A percentile compares a stretch with the other conserved stretches of the same genome.
Evolutionary conservation across 2,797 vertebrate genomes (phyloP).

Genomic region (Rallus crepitans): DNA sequence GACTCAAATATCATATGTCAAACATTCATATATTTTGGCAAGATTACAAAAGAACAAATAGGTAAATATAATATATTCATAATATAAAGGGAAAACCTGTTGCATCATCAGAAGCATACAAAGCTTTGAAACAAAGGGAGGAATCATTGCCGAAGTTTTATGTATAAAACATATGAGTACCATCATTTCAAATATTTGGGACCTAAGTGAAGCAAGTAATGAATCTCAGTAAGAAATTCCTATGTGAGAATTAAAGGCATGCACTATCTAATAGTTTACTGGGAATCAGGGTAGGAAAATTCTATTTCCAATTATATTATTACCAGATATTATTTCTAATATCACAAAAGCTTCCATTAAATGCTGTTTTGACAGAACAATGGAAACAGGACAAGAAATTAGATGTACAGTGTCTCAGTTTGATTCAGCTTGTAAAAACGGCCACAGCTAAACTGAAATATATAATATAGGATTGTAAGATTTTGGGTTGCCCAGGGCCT

Average conservation of each 20-base stretch:
- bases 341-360: background rate
- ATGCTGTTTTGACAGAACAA: background rate
- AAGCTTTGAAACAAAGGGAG: background rate
- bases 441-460: background rate
- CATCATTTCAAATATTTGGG: background rate
- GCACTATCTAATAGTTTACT: background rate
- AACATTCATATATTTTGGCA: background rate
- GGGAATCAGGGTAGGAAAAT: background rate
- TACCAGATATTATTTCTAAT: background rate
- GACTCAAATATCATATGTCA: background rate
- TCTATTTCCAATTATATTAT: background rate
- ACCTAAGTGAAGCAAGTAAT: background rate
- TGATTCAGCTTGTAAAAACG: background rate
- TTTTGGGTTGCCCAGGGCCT: background rate
- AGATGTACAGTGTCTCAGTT: background rate
- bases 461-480: background rate
- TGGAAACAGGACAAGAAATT: background rate
- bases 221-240: background rate
- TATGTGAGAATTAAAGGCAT: background rate
- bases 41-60: background rate
- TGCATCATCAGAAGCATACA: background rate
- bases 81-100: background rate
- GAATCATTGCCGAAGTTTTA: background rate
- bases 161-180: background rate
- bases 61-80: background rate